Conservation (phyloP, 2,888 invertebrate genomes). For the Drosophila peninsularis region DNA sequence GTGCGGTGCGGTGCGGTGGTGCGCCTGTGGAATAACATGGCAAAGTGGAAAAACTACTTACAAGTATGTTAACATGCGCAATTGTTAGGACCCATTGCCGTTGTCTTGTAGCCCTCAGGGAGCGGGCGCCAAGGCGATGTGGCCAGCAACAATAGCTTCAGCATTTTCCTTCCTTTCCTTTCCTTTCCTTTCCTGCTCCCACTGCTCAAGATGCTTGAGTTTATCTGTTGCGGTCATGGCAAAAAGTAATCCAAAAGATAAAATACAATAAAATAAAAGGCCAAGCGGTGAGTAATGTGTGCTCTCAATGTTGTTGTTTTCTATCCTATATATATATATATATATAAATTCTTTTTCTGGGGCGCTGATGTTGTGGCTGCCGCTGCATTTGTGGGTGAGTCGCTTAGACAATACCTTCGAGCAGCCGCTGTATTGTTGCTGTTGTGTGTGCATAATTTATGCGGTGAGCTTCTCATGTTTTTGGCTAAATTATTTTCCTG, state of each 20-base stretch:
- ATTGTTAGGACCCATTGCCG: constrained; percentile 59
- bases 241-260: constrained; percentile 78
- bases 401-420: constrained; percentile 73
- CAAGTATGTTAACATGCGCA: constrained; percentile 80
- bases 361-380: constrained; percentile 30
- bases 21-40: constrained; percentile 53
- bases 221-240: constrained; percentile 79
- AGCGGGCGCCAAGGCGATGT: constrained; percentile 21
- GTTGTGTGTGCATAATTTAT: constrained; percentile 72
- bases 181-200: constrained; percentile 33
- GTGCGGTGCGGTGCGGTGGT: constrained; percentile 20
- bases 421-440: constrained; percentile 42
- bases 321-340: constrained; percentile 5
- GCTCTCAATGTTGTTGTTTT: constrained; percentile 29
- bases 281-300: constrained; percentile 73
- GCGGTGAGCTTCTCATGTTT: constrained; percentile 71
- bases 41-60: constrained; percentile 78
- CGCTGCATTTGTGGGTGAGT: constrained; percentile 66
- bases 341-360: constrained; percentile 1
- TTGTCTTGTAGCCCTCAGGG: constrained; percentile 62
- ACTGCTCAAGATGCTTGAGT: constrained; percentile 68
- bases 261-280: constrained; percentile 79
- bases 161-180: constrained; percentile 45
- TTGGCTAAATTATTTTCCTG: constrained; percentile 74
- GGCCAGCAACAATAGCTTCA: constrained; percentile 55